Evolutionary conservation across 53 echinoderm and acorn worm genomes (phyloP).

Genomic region (Paracentrotus lividus): DNA sequence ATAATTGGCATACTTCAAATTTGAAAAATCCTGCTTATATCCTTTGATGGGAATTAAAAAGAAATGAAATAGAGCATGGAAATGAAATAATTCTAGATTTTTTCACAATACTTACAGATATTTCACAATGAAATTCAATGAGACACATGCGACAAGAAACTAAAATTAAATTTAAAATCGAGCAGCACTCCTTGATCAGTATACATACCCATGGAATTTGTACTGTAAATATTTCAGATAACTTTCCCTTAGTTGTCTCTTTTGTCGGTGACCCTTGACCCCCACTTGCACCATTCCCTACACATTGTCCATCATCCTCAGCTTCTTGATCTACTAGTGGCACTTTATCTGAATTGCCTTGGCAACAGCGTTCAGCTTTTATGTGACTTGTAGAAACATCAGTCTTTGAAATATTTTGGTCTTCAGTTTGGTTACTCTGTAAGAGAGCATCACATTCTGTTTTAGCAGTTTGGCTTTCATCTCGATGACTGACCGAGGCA

Average conservation of each 20-base stretch:
- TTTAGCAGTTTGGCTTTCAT: neutral
- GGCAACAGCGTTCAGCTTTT: neutral
- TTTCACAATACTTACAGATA: no score
- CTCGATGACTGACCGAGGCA: neutral
- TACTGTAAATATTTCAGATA: neutral
- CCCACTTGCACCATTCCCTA: neutral
- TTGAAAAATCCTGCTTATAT: no score
- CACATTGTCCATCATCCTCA: neutral
- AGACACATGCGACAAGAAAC: no score
- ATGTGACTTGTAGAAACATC: neutral
- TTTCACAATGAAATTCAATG: no score
- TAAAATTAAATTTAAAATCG: no score
- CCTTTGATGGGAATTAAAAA: no score
- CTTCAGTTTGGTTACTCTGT: neutral
- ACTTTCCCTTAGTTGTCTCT: neutral
- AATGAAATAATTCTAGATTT: no score
- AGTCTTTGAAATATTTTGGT: neutral
- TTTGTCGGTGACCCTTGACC: neutral
- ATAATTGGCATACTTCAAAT: no score
- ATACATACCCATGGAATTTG: constrained; percentile 41
- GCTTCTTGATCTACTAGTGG: neutral
- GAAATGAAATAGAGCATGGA: no score
- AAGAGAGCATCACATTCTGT: neutral
- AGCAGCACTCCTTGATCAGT: no score
- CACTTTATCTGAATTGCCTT: neutral